Evolutionary conservation across 2,797 vertebrate genomes (phyloP), one percentile per base, ranked within the genome.

Genomic region (Halcyon chelicuti): DNA sequence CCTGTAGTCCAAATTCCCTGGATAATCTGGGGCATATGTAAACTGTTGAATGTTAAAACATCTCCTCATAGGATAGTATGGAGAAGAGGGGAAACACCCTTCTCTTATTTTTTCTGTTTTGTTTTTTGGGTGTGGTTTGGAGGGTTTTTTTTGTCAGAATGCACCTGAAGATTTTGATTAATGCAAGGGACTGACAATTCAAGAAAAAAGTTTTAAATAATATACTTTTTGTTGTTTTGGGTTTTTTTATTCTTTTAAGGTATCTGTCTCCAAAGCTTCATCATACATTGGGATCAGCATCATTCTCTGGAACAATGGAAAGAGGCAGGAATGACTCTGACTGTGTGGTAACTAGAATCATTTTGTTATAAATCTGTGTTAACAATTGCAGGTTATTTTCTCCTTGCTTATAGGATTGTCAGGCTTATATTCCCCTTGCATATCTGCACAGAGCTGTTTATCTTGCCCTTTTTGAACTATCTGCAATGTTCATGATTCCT

Each of bases 221-320:
- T 47, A 7, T 31, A 6, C 23, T 8, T 61, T 52, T 26, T 26
- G 23, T 25, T 26, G 5, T 11, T 47, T 46, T 46, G 42, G 42
- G 8, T 73, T 10, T 31, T 46, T 77, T 12, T 28, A 21, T 18
- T 6, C 29, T 61, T 90, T 96, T 44, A 80, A 98, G 98, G 88
- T 98, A 98, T 88, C 89, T 98, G 46, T 97, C 97, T 91, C 97
- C 97, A 88, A 98, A 97, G 54, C 87, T 65, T 58, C 81, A 13
- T 1, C 60, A 29, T 66, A 17, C 31, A 0, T 42, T 75, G 46
- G 67, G 28, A 66, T 83, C 95, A 79, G 37, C 78, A 23, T 93
- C 55, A 1, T 81, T 71, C 47, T 86, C 68, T 25, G 47, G 92
- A 78, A 16, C 54, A 92, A 51, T 58, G 65, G 61, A 81, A 79